Evolutionary conservation across 2,888 invertebrate genomes (phyloP).

Genomic region (Agonopterix heracliana): DNA sequence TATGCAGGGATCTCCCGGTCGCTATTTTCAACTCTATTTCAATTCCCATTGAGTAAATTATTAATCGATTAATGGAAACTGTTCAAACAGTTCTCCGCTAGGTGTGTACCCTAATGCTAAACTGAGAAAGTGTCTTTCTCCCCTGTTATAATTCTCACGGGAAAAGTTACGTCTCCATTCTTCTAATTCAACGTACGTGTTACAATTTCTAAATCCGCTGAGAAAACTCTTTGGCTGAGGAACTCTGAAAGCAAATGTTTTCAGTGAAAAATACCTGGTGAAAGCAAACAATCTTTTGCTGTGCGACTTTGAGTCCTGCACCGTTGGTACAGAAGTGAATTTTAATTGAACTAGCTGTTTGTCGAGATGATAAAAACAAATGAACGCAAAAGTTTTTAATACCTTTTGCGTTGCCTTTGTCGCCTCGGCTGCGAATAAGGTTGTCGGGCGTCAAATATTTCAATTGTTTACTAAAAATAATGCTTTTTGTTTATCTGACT

Average conservation of each 20-base stretch:
- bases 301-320: not conserved
- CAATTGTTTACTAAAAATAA: not conserved
- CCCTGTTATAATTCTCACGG: no score
- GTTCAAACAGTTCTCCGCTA: no score
- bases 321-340: not conserved
- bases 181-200: no score
- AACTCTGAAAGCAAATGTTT: not conserved
- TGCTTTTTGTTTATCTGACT: not conserved
- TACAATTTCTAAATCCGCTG: no score
- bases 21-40: no score
- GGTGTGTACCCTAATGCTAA: no score
- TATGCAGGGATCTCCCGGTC: no score
- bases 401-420: conserved; percentile 12
- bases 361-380: conserved; percentile 20
- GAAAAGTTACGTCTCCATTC: no score
- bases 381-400: conserved; percentile 22
- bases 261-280: conserved; percentile 1
- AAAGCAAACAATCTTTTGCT: not conserved
- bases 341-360: conserved; percentile 4
- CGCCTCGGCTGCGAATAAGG: not conserved
- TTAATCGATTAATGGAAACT: no score
- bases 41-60: no score
- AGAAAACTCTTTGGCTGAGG: not conserved
- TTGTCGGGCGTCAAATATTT: not conserved
- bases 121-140: no score